Evolutionary conservation across 1,140 invertebrate genomes (phyloP), one percentile per base, ranked within the genome.

Genomic region (Lethocerus indicus): DNA sequence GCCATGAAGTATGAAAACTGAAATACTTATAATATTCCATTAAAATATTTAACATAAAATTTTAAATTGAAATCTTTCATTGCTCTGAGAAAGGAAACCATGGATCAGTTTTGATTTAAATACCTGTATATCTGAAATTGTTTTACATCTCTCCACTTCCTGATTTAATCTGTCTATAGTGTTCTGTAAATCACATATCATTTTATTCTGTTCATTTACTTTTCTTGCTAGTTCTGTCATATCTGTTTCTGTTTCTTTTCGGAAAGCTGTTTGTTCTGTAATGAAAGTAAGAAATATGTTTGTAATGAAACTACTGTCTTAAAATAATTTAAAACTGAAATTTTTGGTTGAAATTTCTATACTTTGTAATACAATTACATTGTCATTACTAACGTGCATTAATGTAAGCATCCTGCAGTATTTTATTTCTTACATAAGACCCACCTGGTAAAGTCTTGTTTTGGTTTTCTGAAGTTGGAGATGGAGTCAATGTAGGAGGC

Each of bases 121-220:
- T 49, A 64, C 61, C 57, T 65, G 59, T 47, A 66, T 67, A 20
- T 63, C 63, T 20, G 60, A 57, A 23, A 68, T 49, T 9, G 64
- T 68, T 56, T 64, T 63, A n/a, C 58, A 55, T 41, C 60, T 62
- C 39, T 67, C 66, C 26, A 62, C 54, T 59, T 68, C 66, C 51
- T 61, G 56, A 23, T 50, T 36, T 3, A 62, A 49, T 47, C 54
- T 56, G n/a, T 57, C 53, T 28, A 65, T 55, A 18, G 54, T 52
- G 13, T 56, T 44, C 49, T 70, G 65, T 14, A 71, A 51, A n/a
- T 65, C 57, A 20, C 54, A 39, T 14, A 71, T 66, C 44, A 58
- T 61, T 14, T 60, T 53, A 14, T 61, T 60, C 47, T 65, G 65
- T 43, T 65, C 58, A 49, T 59, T 58, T 13, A 69, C 52, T 26